Conservation (phyloP, 1,140 invertebrate genomes). For the Leptonema lineaticorne region DNA sequence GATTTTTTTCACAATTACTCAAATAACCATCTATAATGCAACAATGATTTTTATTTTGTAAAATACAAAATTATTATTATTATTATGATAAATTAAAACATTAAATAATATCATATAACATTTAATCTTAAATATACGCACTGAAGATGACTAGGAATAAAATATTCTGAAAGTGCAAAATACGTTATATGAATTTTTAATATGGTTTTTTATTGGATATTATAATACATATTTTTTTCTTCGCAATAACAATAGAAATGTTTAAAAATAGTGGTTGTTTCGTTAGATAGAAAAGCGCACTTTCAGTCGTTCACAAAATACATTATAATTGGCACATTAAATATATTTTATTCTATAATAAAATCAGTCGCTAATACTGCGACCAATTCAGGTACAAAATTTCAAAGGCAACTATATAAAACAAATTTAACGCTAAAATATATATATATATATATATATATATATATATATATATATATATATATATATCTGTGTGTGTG, state of each 20-base stretch:
- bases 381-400: conserved; percentile 21
- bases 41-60: too few species aligned
- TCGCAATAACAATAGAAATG: not conserved
- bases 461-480: not conserved
- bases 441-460: not conserved
- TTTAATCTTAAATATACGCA: not conserved
- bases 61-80: too few species aligned
- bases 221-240: too few species aligned
- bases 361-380: not conserved
- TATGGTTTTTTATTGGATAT: too few species aligned
- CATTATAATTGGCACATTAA: conserved; percentile 22
- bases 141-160: conserved; percentile 10
- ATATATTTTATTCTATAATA: not conserved
- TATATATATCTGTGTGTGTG: not conserved
- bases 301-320: not conserved
- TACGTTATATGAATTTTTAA: too few species aligned
- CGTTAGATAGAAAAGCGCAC: not conserved
- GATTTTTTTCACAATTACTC: too few species aligned
- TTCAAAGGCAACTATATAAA: conserved; percentile 20
- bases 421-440: conserved; percentile 8
- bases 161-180: conserved; percentile 2
- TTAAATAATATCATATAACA: not conserved
- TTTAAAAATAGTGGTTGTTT: not conserved
- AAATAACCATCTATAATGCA: too few species aligned
- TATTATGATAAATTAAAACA: not conserved